Percentiles rank a stretch among this genome's conserved stretches.
These are phyloP conservation scores for Pseudolaguvia tuberculata DNA, from an alignment of 2,113 vertebrate species.

Conservation along the genomic window DNA sequence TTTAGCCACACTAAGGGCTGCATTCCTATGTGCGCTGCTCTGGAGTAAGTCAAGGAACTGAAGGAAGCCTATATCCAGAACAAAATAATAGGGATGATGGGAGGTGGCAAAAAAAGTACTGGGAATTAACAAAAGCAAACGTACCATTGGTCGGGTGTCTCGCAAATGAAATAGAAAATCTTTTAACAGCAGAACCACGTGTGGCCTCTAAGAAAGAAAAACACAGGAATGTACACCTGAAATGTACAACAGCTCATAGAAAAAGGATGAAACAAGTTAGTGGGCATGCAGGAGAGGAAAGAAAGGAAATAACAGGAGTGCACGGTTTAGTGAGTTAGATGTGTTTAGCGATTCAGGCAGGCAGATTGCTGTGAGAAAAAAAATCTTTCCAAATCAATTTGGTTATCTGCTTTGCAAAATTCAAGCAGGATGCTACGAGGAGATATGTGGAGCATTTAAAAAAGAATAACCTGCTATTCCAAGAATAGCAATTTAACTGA, in stretches of 20 bases:
- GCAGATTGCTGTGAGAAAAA: slow-evolving; percentile 28
- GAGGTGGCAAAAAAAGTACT: slow-evolving; percentile 48
- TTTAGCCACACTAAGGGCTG: slow-evolving; percentile 23
- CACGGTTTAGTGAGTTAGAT: slow-evolving; percentile 42
- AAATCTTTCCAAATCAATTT: not conserved
- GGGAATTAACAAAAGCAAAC: slow-evolving; percentile 87
- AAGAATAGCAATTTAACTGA: not conserved
- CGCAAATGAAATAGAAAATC: slow-evolving; percentile 97
- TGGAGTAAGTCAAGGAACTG: slow-evolving; percentile 55
- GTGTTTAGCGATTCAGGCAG: slow-evolving; percentile 34
- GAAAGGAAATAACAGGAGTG: slow-evolving; percentile 61
- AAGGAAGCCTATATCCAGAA: slow-evolving; percentile 66
- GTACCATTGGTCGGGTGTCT: slow-evolving; percentile 97
- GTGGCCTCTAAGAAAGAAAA: slow-evolving; percentile 95
- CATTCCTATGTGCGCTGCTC: slow-evolving; percentile 30
- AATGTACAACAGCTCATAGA: slow-evolving; percentile 81
- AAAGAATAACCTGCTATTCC: not conserved
- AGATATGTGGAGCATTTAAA: not conserved
- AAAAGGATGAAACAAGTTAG: slow-evolving; percentile 60
- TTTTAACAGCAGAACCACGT: slow-evolving; percentile 92
- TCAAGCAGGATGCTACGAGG: slow-evolving; percentile 5
- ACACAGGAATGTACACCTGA: slow-evolving; percentile 92
- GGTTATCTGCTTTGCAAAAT: slow-evolving; percentile 29
- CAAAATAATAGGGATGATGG: slow-evolving; percentile 65
- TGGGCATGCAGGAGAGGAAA: slow-evolving; percentile 59